These are phyloP conservation scores for Drosophila tani DNA, from an alignment of 1,140 invertebrate species.

Conservation along the genomic window DNA sequence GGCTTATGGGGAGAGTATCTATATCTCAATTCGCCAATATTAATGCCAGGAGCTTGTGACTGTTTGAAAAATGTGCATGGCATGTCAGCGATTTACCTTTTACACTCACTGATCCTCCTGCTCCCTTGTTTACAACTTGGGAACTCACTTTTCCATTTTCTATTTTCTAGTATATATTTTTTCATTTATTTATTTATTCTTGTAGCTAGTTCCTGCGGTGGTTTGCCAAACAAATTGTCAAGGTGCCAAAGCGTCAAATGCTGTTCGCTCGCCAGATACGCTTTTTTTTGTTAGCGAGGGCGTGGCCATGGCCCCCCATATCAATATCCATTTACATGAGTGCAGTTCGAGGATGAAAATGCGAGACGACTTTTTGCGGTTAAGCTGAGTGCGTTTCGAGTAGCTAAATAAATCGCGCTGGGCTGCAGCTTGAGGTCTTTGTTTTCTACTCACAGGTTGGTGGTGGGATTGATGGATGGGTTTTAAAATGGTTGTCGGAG, in stretches of 20 bases:
- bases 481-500: constrained; percentile 26
- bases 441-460: constrained; percentile 29
- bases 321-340: constrained; percentile 75
- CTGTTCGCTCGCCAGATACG: constrained; percentile 40
- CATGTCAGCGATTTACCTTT: constrained; percentile 73
- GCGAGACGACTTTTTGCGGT: constrained; percentile 46
- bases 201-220: constrained; percentile 55
- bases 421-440: constrained; percentile 22
- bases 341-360: constrained; percentile 43
- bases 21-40: constrained; percentile 62
- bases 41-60: constrained; percentile 63
- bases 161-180: not conserved
- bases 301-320: constrained; percentile 45
- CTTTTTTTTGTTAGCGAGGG: constrained; percentile 11
- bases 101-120: constrained; percentile 29
- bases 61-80: constrained; percentile 75
- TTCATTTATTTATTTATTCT: constrained; percentile 7
- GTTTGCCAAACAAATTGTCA: constrained; percentile 71
- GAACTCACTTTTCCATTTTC: not conserved
- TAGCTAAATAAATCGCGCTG: constrained; percentile 49
- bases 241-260: constrained; percentile 74
- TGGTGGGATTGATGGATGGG: constrained; percentile 33
- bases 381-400: constrained; percentile 48
- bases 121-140: constrained; percentile 19
- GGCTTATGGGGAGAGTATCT: constrained; percentile 44